Base-by-base conservation (phyloP, 2,113 vertebrate species). In the Grallaria varia region DNA sequence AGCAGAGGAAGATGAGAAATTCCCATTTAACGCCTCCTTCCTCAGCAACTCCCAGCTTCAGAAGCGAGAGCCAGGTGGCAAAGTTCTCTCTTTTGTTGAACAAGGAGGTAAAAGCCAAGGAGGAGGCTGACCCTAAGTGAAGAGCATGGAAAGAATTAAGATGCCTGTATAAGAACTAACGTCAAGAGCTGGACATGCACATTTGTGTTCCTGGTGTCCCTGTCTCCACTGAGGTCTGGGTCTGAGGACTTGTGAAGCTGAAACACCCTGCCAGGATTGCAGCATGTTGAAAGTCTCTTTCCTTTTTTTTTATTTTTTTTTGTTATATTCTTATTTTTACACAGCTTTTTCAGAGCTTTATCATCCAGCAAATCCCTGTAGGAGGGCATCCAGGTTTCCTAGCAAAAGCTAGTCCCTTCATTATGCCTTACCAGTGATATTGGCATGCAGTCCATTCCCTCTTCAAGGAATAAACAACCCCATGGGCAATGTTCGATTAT, bases 401-500 rank as follows among this genome's bases (percentile, higher is more conserved):
- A 92, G 88, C 94, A 92, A 66, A 90, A 83, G 33, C 75, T 10
- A 9, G 19, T 24, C 59, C 68, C 68, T 86, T 83, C 72, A 35
- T 86, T 76, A 62, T 58, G 72, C 80, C 72, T 76, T 62, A 66
- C 88, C 58, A 80, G 88, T 79, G 90, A 77, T 80, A 95, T 45
- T 77, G 94, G 94, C 92, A 90, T 69, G 78, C 71, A 45, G 78
- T 58, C 82, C 67, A 12, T 68, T 85, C 84, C 66, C 67, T 79
- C 19, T 58, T 81, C 50, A 74, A 94, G 89, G 89, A 93, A 76
- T 73, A 92, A 96, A 90, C 82, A 92, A 90, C 87, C 87, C 95
- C 90, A 49, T 15, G 90, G 92, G 88, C 92, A 62, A 88, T 14
- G 83, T 74, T 94, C n/a, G 0, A 77, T 92, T 92, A 21, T 69